Evolutionary conservation across 2,797 vertebrate genomes (phyloP), one percentile per base, ranked within the genome.

Genomic region (Moxostoma hubbsi): DNA sequence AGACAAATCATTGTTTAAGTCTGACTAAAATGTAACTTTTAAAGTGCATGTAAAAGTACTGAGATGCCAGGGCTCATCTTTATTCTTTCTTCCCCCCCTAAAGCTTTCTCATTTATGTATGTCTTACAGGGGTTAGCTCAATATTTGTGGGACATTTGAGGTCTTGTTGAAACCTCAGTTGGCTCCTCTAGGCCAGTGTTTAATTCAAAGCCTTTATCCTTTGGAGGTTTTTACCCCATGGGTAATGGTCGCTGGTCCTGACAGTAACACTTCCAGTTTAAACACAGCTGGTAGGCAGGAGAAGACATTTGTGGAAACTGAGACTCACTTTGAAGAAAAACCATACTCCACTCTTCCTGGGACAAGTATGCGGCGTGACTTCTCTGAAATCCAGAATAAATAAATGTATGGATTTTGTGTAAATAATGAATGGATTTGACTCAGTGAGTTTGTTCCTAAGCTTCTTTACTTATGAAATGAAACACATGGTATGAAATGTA

Each of bases 381-480:
- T 73, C 77, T 57, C 77, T 61, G 49, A 88, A 88, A 89, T 88
- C 87, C 84, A 84, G 81, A 71, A 82, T 84, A 49, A 87, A 84
- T 81, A 64, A 85, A 83, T 78, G 75, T 84, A 86, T 64, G 57
- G 73, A 77, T 65, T 51, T 46, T 75, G 50, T 89, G 88, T 85
- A 83, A 85, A 87, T 82, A 73, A 82, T 76, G 70, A 89, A 87
- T 76, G 59, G 70, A 84, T 87, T 72, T 85, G 81, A 88, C 58
- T 75, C 86, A 86, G 83, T 69, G 59, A 77, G 6, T 61, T 49
- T 83, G 77, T 78, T 77, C 64, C 80, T 55, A 75, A 73, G 74
- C 88, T 82, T 86, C 79, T 46, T 87, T 82, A 82, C 18, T 59
- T 59, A 36, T 15, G 45, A 76, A 85, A 69, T 85, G 9, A 15